Percentiles rank a stretch among this genome's conserved stretches.
Evolutionary conservation across 2,113 vertebrate genomes (phyloP).

Genomic region (Myiopsitta monachus): DNA sequence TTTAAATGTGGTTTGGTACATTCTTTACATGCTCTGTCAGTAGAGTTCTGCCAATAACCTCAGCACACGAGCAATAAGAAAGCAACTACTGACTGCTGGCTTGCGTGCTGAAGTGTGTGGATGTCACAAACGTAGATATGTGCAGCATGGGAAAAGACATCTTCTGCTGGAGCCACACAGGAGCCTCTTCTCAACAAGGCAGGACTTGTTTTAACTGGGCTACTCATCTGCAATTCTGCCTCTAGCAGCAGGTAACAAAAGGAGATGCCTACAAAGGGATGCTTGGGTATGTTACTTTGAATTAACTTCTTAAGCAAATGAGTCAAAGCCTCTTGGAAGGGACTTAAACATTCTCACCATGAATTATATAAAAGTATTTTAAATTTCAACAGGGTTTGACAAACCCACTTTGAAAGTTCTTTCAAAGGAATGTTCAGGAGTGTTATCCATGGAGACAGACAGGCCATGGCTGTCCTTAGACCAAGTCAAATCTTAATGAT

Average conservation of each 20-base stretch:
- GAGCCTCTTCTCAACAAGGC: background rate
- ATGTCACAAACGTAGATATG: background rate
- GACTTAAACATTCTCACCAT: background rate
- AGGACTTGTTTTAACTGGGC: background rate
- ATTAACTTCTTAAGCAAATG: background rate
- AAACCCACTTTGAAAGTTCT: background rate
- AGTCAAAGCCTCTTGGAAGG: background rate
- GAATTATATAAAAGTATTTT: background rate
- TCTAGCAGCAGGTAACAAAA: background rate
- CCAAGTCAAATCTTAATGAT: background rate
- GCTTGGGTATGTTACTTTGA: background rate
- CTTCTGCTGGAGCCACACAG: background rate
- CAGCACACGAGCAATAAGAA: background rate
- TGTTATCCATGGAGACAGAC: background rate
- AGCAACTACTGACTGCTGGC: background rate
- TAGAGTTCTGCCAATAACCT: constrained; percentile 53
- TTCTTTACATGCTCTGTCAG: constrained; percentile 63
- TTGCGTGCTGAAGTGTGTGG: background rate
- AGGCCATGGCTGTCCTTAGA: background rate
- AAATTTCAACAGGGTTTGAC: background rate
- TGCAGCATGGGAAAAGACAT: background rate
- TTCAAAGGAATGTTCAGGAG: background rate
- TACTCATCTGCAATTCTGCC: background rate
- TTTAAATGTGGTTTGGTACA: constrained; percentile 62
- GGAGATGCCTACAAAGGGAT: background rate